Evolutionary conservation across 37 sponge, comb jelly and placozoan genomes (phyloP), one percentile per base, ranked within the genome.

Genomic region (Eunapius fragilis): DNA sequence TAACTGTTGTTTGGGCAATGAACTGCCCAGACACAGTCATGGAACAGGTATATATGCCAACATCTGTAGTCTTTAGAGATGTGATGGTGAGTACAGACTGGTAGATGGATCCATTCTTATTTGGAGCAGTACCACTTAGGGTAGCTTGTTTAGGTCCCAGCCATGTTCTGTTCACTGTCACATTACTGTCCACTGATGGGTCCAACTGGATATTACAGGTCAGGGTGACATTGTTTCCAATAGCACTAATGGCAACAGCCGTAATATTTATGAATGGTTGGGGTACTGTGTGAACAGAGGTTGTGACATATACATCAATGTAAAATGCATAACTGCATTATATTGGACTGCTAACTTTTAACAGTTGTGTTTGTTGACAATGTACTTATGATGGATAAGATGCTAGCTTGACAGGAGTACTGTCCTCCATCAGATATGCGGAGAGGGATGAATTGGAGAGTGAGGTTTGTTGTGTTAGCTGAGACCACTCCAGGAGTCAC

Each of bases 331-430:
- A 17, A 58, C 2, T 58, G 47, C 14, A 58, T 12, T 58, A 58
- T 17, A 58, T 45, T 45, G 47, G 4, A 19, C 2, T 3, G 41
- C 87, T 87, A 35, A 87, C 87, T 81, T 37, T 68, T 76, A 25
- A 81, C 87, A 14, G n/a, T 24, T 3, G 81, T 68, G 67, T 27
- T 24, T 17, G 67, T 26, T 31, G 25, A 26, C 13, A 12, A 58
- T 31, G 31, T 74, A 25, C 32, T 36, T 2, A 19, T 22, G 50
- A 83, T 25, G 31, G 31, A 26, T n/a, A 75, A 33, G 32, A 87
- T 26, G 25, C 12, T 81, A 48, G 80, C 87, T 67, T 26, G 68
- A 32, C 87, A 87, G 81, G 25, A 75, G 82, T 87, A 87, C 76
- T 68, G 69, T 17, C 76, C 87, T 76, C 76, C 87, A 74, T 87